Conservation (phyloP, 2,797 vertebrate species). For the Spinibarbus caldwelli region DNA sequence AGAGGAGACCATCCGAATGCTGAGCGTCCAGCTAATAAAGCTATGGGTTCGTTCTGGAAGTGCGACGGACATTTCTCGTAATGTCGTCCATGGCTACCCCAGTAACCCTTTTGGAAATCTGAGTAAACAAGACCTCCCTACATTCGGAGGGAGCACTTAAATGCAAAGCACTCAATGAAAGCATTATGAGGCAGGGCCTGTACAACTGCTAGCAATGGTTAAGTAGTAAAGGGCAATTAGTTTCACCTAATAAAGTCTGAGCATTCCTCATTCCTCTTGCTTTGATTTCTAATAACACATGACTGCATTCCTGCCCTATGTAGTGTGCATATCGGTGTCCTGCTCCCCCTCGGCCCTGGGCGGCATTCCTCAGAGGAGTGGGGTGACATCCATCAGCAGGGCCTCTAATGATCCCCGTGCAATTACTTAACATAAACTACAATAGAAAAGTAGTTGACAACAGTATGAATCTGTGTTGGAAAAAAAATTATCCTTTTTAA, state of each 20-base stretch:
- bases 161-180: slow-evolving; percentile 34
- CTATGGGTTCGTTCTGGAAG: slow-evolving; percentile 15
- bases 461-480: background rate
- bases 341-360: slow-evolving; percentile 1
- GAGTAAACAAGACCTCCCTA: slow-evolving; percentile 35
- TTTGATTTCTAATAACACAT: slow-evolving; percentile 60
- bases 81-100: slow-evolving; percentile 32
- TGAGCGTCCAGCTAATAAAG: slow-evolving; percentile 30
- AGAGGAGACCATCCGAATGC: slow-evolving; percentile 47
- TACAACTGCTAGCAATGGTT: background rate
- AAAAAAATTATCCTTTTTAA: no score
- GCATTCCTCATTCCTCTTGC: slow-evolving; percentile 46
- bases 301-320: slow-evolving; percentile 52
- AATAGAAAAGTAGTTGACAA: background rate
- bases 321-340: slow-evolving; percentile 48
- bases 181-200: slow-evolving; percentile 26
- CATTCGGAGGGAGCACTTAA: slow-evolving; percentile 47
- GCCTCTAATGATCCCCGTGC: slow-evolving; percentile 25
- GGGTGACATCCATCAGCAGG: slow-evolving; percentile 48
- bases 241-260: slow-evolving; percentile 32
- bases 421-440: slow-evolving; percentile 35
- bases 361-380: slow-evolving; percentile 52
- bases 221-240: slow-evolving; percentile 37
- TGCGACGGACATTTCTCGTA: slow-evolving; percentile 44
- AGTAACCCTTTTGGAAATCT: slow-evolving; percentile 1